phyloP scores from a whole-genome alignment of 92 coral and sea anemone species.

The Virgularia gustaviana region DNA sequence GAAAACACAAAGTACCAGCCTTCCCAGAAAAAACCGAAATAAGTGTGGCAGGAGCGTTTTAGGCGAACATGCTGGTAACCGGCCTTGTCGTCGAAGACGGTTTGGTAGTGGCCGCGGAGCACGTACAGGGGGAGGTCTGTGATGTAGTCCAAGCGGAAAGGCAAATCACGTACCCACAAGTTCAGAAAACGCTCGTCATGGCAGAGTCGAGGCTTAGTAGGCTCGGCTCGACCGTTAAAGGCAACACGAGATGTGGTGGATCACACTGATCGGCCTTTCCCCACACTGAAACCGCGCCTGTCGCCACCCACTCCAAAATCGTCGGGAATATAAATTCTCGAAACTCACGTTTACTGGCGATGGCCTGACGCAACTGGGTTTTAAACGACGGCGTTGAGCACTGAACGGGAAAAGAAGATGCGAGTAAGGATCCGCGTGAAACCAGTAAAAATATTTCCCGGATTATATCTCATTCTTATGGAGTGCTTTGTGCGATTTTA shows the following conservation, averaged over 20 bases:
- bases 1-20: slow-evolving; percentile 12
- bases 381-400: not conserved
- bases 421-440: not conserved
- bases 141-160: not conserved
- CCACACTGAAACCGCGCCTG: not conserved
- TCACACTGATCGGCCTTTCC: slow-evolving; percentile 10
- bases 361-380: not conserved
- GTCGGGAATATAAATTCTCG: not conserved
- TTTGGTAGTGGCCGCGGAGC: not conserved
- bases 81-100: slow-evolving; percentile 1
- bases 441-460: not conserved
- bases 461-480: not conserved
- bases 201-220: slow-evolving; percentile 5
- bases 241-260: slow-evolving; percentile 1
- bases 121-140: not conserved
- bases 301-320: not conserved
- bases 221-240: slow-evolving; percentile 1
- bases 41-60: not conserved
- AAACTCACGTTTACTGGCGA: not conserved
- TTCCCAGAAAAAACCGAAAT: not conserved
- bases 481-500: not conserved
- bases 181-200: not conserved
- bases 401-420: not conserved
- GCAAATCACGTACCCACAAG: not conserved
- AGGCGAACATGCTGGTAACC: slow-evolving; percentile 2